Base-by-base conservation (phyloP, 2,888 invertebrate genomes). In the Panopea generosa region DNA sequence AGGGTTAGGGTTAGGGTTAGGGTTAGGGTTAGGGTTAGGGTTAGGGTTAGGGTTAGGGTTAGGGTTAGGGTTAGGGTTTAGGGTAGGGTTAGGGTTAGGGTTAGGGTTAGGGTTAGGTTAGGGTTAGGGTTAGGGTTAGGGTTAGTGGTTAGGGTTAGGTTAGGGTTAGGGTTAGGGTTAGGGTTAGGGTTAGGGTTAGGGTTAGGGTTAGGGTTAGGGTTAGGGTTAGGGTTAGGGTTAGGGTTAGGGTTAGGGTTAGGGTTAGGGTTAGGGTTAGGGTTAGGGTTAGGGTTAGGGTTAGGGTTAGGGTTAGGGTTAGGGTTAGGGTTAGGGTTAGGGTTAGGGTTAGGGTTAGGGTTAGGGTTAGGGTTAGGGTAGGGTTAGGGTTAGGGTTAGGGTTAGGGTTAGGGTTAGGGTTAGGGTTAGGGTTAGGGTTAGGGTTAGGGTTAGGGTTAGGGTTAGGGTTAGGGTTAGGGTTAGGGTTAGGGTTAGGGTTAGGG, bases 11-110 rank as follows among this genome's bases (percentile, higher is more conserved):
- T 63, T 69, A 60, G 65, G 69, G 69, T 69, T 69, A 60, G 65
- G 73, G 67, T 61, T 60, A 50, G 61, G 70, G 66, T 60, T 70
- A 50, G 61, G 70, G 66, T 60, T 69, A 74, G 79, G 84, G 83
- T 76, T 83, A 77, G 81, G 81, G 84, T 82, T 84, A 76, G 83
- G 84, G 84, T 82, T 81, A 76, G 33, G 33, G 33, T 33, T 33
- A 33, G 33, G 33, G 33, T 33, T 33, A 33, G 82, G 82, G 77
- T 83, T 77, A 69, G 81, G 84, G 77, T 76, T 76, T 61, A 78
- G 82, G 77, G 69, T 75, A 57, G 77, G 84, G 65, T 75, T 67
- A 57, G 74, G 78, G 77, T 71, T 77, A 72, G 77, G 83, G 72
- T 77, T 75, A 72, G 53, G 38, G 78, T 71, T 71, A 62, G 61